These are phyloP conservation scores for Aratinga solstitialis DNA, from an alignment of 2,797 vertebrate species.

Conservation along the genomic window DNA sequence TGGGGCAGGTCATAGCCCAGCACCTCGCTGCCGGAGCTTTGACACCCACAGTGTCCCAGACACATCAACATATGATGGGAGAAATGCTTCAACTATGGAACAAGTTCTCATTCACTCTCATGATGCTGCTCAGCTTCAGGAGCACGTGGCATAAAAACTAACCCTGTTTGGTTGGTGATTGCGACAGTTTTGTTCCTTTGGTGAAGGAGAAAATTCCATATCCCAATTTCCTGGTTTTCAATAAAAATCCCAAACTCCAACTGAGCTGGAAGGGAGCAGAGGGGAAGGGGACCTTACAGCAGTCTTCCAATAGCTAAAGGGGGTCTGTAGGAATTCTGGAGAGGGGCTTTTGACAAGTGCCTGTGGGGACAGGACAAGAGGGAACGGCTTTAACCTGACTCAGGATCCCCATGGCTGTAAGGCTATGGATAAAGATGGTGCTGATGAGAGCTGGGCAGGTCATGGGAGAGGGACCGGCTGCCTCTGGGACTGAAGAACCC, in stretches of 20 bases:
- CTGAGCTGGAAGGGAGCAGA: neutral
- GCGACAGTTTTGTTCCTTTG: rapidly evolving
- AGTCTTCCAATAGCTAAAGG: neutral
- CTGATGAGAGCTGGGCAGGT: neutral
- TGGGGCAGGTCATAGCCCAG: neutral
- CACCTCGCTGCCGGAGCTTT: neutral
- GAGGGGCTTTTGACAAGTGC: neutral
- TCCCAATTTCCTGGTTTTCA: neutral
- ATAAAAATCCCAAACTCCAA: neutral
- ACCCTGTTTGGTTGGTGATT: neutral
- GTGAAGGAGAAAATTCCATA: neutral
- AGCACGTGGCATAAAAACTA: rapidly evolving
- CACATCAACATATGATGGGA: rapidly evolving
- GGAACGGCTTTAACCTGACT: neutral
- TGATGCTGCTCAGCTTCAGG: neutral
- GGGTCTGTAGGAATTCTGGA: neutral
- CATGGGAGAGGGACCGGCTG: neutral
- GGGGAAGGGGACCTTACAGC: neutral
- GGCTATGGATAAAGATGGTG: neutral
- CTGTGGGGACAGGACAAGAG: neutral
- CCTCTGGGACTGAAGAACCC: neutral
- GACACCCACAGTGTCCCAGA: neutral
- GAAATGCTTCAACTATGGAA: rapidly evolving
- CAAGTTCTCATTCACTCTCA: rapidly evolving
- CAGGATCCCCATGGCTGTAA: neutral